A percentile compares a stretch with the other conserved stretches of the same genome.
Conservation (phyloP, 1,140 invertebrate species). For the Achatina immaculata region DNA sequence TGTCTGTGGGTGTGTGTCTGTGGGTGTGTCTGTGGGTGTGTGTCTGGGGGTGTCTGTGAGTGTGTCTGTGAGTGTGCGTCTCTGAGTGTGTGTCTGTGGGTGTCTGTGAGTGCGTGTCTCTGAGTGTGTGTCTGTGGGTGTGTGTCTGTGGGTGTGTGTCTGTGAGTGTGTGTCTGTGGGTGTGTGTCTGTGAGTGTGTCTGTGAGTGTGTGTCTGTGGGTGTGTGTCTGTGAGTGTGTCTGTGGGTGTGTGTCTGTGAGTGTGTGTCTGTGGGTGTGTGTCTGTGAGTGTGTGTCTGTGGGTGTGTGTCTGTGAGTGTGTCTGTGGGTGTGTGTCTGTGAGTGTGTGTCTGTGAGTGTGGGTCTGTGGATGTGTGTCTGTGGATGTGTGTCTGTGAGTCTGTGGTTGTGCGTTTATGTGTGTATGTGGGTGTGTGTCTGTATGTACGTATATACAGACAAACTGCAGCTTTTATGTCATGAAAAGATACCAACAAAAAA, state of each 20-base stretch:
- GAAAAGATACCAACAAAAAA: no score
- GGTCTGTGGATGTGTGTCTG: background rate
- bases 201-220: background rate
- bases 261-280: no score
- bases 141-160: no score
- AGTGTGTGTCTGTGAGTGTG: constrained; percentile 15
- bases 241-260: no score
- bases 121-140: constrained; percentile 20
- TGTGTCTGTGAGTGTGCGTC: no score
- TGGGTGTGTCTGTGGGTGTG: background rate
- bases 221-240: background rate
- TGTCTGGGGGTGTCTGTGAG: no score
- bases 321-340: constrained; percentile 30
- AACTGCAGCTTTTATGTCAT: no score
- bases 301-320: constrained; percentile 5
- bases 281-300: background rate
- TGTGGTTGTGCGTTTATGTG: background rate
- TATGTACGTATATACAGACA: no score
- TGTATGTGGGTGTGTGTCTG: no score
- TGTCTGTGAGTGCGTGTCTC: background rate
- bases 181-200: constrained; percentile 29
- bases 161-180: no score
- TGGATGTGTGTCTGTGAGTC: constrained; percentile 27
- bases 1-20: constrained; percentile 16
- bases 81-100: no score